phyloP scores from a whole-genome alignment of 1,140 invertebrate species.

The Papilio helenus region DNA sequence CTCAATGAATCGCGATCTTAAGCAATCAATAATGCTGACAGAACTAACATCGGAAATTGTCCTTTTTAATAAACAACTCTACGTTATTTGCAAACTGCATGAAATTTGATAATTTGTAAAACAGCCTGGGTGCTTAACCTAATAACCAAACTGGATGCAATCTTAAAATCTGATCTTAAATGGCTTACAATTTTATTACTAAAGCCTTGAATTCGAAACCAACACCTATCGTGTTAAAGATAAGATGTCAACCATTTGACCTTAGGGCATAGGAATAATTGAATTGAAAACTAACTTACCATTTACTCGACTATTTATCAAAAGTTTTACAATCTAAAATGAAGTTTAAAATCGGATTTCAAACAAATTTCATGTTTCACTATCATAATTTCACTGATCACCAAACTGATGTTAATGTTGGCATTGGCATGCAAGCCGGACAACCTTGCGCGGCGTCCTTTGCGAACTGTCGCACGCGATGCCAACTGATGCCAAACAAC shows the following conservation, averaged over 20 bases:
- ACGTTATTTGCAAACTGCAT: not conserved
- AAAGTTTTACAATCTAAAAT: not conserved
- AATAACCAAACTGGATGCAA: too few species aligned
- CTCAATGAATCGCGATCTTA: not conserved
- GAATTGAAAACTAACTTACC: constrained; percentile 15
- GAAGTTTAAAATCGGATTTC: not conserved
- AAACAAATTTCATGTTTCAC: constrained; percentile 14
- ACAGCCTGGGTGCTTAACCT: too few species aligned
- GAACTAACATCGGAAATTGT: not conserved
- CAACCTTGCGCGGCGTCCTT: constrained; percentile 35
- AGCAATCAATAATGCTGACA: not conserved
- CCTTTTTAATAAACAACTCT: not conserved
- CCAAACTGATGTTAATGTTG: not conserved
- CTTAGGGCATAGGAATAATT: not conserved
- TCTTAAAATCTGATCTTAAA: not conserved
- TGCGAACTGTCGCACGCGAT: constrained; percentile 36
- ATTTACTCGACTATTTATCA: not conserved
- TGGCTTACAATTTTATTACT: not conserved
- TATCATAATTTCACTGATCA: constrained; percentile 34
- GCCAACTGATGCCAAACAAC: not conserved
- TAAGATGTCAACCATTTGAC: not conserved
- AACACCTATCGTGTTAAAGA: not conserved
- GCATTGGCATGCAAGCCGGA: constrained; percentile 27
- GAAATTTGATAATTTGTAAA: too few species aligned
- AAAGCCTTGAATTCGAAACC: not conserved